Evolutionary conservation across 2,888 invertebrate genomes (phyloP).

Genomic region (Acholoe squamosa): DNA sequence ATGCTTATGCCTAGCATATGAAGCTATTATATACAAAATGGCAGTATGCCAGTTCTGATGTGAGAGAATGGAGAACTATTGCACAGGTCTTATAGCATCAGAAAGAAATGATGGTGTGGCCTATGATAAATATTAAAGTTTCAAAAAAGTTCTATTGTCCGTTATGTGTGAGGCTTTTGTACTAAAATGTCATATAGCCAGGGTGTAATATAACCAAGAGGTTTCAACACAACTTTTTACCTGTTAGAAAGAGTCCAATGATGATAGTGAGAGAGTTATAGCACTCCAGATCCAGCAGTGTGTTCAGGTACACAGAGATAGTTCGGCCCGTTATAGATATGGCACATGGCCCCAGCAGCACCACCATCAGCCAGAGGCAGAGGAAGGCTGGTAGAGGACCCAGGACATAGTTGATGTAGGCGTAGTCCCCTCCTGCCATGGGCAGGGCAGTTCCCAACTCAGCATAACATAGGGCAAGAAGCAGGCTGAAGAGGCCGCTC

Average conservation of each 20-base stretch:
- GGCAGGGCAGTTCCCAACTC: slow-evolving; percentile 61
- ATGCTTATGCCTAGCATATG: too few species aligned
- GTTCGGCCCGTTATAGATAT: not conserved
- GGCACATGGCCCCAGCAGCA: slow-evolving; percentile 52
- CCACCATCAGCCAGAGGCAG: slow-evolving; percentile 61
- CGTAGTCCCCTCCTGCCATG: slow-evolving; percentile 63
- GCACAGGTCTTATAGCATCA: too few species aligned
- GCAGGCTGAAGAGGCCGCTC: slow-evolving; percentile 56
- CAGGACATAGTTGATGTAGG: slow-evolving; percentile 62
- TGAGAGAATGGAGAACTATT: too few species aligned
- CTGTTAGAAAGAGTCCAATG: not conserved
- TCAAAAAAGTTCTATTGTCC: too few species aligned
- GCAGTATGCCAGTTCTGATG: too few species aligned
- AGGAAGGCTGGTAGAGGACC: slow-evolving; percentile 46
- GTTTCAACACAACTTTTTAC: too few species aligned
- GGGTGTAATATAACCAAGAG: too few species aligned
- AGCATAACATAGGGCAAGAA: slow-evolving; percentile 62
- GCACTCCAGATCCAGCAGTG: not conserved
- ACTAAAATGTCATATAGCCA: too few species aligned
- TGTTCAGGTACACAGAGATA: slow-evolving; percentile 20
- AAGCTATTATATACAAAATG: too few species aligned
- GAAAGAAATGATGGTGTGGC: too few species aligned
- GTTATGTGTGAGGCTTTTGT: too few species aligned
- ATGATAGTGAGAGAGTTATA: slow-evolving; percentile 30
- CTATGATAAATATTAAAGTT: too few species aligned